phyloP scores from a whole-genome alignment of 2,797 vertebrate genomes.

The Melopsittacus undulatus region DNA sequence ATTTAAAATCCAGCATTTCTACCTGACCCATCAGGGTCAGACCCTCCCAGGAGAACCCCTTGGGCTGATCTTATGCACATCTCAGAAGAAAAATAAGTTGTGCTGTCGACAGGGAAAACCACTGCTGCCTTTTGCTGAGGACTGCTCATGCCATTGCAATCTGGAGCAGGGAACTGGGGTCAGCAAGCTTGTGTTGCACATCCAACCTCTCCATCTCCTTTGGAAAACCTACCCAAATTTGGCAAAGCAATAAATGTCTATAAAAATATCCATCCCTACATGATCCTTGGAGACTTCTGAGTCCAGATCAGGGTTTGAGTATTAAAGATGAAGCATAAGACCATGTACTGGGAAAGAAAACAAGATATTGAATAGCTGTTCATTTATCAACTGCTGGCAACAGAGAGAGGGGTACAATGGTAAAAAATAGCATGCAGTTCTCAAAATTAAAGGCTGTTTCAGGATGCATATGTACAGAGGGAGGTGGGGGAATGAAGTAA shows the following conservation, averaged over 20 bases:
- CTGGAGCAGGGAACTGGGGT: neutral
- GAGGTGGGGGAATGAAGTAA: neutral
- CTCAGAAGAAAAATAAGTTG: neutral
- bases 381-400: slow-evolving; percentile 28
- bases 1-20: neutral
- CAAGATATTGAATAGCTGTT: slow-evolving; percentile 34
- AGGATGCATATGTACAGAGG: neutral
- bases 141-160: neutral
- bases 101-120: neutral
- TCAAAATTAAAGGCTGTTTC: slow-evolving; percentile 16
- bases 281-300: neutral
- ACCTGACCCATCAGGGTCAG: neutral
- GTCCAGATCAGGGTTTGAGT: neutral
- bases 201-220: neutral
- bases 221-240: slow-evolving; percentile 15
- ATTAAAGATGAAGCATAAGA: neutral
- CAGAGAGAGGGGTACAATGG: neutral
- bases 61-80: neutral
- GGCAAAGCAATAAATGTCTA: neutral
- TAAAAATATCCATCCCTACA: neutral
- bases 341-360: neutral
- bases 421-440: neutral
- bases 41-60: neutral
- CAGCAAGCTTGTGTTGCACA: neutral
- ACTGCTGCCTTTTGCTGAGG: neutral